Conservation (phyloP, 2,113 vertebrate genomes). For the Rhizomys pruinosus region DNA sequence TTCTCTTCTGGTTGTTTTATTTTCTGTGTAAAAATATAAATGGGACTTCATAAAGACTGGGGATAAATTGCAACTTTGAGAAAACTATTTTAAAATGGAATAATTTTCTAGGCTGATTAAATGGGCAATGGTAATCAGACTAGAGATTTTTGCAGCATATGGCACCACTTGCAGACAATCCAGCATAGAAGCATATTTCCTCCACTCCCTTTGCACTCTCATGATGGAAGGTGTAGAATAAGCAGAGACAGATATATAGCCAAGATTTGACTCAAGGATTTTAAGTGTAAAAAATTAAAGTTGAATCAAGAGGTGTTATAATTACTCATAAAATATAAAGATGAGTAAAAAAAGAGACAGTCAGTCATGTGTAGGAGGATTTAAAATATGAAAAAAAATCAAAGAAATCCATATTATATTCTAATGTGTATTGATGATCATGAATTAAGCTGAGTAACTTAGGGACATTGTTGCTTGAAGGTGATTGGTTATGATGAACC, state of each 20-base stretch:
- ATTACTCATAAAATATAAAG: not conserved
- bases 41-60: not conserved
- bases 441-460: not conserved
- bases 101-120: not conserved
- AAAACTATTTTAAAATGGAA: not conserved
- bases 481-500: fast-evolving
- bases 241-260: not conserved
- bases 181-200: fast-evolving
- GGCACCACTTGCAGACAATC: not conserved
- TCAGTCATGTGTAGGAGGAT: not conserved
- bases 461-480: not conserved
- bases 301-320: not conserved
- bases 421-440: not conserved
- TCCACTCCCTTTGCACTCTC: not conserved
- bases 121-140: not conserved
- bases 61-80: not conserved
- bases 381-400: not conserved
- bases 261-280: too few species aligned
- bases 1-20: not conserved
- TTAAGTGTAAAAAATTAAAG: not conserved
- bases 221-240: fast-evolving
- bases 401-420: not conserved
- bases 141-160: not conserved
- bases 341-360: not conserved
- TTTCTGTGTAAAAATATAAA: not conserved